Base-by-base conservation (phyloP, 2,888 invertebrate species). In the Loripinus fragilis region DNA sequence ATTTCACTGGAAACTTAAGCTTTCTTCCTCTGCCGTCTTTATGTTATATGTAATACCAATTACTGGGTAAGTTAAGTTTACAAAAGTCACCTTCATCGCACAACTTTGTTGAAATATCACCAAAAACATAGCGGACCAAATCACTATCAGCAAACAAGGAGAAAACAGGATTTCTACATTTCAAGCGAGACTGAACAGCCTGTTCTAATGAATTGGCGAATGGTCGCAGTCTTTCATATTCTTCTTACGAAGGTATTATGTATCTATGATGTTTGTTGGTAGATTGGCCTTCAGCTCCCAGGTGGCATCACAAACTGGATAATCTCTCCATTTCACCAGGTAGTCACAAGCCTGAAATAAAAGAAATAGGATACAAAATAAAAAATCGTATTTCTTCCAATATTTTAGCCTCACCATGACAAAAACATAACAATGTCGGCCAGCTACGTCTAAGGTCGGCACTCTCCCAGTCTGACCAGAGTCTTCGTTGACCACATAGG, bases 121-220 rank as follows among this genome's bases (percentile, higher is more conserved):
- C 50, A 20, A 50, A 50, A 12, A 50, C 50, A 50, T 50, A n/a
- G n/a, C 50, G 50, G 7, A 50, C 12, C 50, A 50, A 50, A n/a
- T 50, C 50, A 50, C 15, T 50, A n/a, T 50, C 50, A 7, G n/a
- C 8, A 50, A 50, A 50, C 50, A 50, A 7, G 5, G 50, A 50
- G 50, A 50, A 50, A 7, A n/a, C 50, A 50, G 50, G 50, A n/a
- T 50, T 50, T 50, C 50, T 50, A n/a, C 50, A 50, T 50, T 50
- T 50, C 12, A 50, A 20, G 8, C 50, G 50, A n/a, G 50, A 50
- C 50, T 50, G 50, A 50, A 50, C 50, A 50, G 50, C 50, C 17
- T n/a, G 50, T 50, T 50, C 50, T 7, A 50, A n/a, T 7, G 50
- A 50, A 12, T 50, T n/a, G 50, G 50, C n/a, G 50, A 50, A 50